Percentiles rank a stretch among this genome's conserved stretches.
phyloP scores from a whole-genome alignment of 2,797 vertebrate genomes.

The Otolemur crassicaudatus region DNA sequence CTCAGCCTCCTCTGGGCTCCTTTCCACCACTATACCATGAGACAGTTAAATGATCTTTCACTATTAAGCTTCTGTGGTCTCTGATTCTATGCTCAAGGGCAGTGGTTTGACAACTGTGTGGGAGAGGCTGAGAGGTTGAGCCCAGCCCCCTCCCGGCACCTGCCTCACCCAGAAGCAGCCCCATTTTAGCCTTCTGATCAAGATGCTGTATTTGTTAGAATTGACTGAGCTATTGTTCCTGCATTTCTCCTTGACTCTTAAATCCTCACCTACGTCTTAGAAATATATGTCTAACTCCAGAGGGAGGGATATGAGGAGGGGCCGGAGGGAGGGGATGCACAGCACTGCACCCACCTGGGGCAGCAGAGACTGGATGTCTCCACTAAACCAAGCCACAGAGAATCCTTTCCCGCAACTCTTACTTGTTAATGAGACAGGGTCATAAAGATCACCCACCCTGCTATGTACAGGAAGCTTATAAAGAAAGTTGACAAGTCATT shows the following conservation, averaged over 20 bases:
- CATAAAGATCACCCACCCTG: constrained; percentile 38
- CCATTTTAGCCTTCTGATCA: background rate
- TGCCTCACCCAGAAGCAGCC: background rate
- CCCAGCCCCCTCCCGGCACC: background rate
- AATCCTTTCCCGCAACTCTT: constrained; percentile 52
- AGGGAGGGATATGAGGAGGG: background rate
- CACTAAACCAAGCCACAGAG: constrained; percentile 55
- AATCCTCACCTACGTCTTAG: background rate
- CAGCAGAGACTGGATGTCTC: constrained; percentile 61
- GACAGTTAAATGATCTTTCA: background rate
- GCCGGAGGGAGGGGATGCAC: rapidly evolving
- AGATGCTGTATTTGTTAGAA: background rate
- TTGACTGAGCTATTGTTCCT: background rate
- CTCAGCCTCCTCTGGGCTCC: background rate
- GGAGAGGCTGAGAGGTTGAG: rapidly evolving
- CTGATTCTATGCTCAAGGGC: background rate
- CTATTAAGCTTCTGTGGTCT: background rate
- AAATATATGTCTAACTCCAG: background rate
- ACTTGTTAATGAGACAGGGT: constrained; percentile 65
- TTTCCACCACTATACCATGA: background rate
- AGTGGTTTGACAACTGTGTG: background rate
- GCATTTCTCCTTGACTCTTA: background rate
- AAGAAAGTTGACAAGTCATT: constrained; percentile 2
- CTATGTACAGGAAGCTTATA: constrained; percentile 26
- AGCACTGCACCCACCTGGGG: constrained; percentile 7